Conservation (phyloP, 1,140 invertebrate genomes). For the Lineus longissimus region DNA sequence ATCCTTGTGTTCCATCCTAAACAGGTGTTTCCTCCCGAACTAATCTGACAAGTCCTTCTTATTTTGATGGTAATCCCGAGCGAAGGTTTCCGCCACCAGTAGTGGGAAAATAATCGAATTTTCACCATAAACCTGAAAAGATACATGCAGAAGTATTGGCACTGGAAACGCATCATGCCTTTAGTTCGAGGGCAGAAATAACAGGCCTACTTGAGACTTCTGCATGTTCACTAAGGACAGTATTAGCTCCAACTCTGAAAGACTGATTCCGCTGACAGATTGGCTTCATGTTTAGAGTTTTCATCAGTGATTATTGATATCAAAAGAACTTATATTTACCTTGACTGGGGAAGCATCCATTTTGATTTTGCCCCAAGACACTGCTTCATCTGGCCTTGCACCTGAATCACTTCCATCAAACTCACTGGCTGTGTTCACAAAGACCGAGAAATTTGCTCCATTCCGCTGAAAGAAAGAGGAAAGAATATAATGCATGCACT, state of each 20-base stretch:
- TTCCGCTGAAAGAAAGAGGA: constrained; percentile 70
- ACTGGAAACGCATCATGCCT: constrained; percentile 6
- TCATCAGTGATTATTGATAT: not conserved
- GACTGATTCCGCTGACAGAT: not conserved
- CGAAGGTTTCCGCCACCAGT: constrained; percentile 94
- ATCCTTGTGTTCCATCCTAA: too few relatives aligned
- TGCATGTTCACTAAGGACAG: too few relatives aligned
- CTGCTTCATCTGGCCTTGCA: constrained; percentile 94
- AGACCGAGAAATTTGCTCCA: constrained; percentile 95
- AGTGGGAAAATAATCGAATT: constrained; percentile 93
- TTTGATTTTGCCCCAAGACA: constrained; percentile 98
- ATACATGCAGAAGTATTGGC: too few relatives aligned
- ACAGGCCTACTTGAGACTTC: not conserved
- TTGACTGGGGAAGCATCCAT: constrained; percentile 88
- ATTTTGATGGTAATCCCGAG: constrained; percentile 37
- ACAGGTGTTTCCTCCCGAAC: too few relatives aligned
- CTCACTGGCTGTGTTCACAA: constrained; percentile 94
- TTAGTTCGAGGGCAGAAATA: constrained; percentile 7
- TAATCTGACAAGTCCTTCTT: too few relatives aligned
- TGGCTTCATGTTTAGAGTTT: not conserved
- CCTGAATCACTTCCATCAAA: constrained; percentile 99
- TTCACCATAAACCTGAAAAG: constrained; percentile 78
- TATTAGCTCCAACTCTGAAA: not conserved
- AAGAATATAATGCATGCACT: constrained; percentile 15
- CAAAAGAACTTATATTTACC: constrained; percentile 52